A percentile compares a stretch with the other conserved stretches of the same genome.
phyloP scores from a whole-genome alignment of 2,797 vertebrate genomes.

The Enoplosus armatus region DNA sequence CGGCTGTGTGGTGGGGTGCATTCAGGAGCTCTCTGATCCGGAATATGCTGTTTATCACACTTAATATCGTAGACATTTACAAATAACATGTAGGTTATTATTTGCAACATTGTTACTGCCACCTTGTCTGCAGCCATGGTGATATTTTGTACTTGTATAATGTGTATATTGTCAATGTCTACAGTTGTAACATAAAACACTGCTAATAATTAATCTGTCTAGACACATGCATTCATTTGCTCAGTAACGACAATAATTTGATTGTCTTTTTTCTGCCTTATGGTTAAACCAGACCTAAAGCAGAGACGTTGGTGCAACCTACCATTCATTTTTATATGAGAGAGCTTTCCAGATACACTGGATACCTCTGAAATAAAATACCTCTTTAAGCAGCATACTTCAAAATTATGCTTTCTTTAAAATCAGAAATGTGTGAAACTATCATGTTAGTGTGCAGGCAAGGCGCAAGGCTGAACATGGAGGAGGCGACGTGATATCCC shows the following conservation, averaged over 20 bases:
- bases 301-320: too few relatives aligned
- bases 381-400: not conserved
- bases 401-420: not conserved
- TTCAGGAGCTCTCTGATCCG: conserved; percentile 5
- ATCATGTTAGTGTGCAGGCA: not conserved
- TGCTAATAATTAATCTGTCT: not conserved
- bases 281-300: not conserved
- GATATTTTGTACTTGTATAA: not conserved
- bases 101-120: not conserved
- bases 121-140: not conserved
- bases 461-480: not conserved
- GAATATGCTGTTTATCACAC: not conserved
- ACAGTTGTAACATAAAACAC: not conserved
- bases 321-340: not conserved
- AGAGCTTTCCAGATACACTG: not conserved
- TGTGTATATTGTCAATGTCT: not conserved
- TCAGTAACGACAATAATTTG: not conserved
- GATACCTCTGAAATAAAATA: not conserved
- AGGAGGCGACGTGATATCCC: not conserved
- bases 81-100: not conserved
- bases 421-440: not conserved
- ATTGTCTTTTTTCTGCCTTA: not conserved
- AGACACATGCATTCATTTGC: not conserved
- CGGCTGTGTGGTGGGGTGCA: not conserved
- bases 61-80: not conserved